Evolutionary conservation across 1,140 invertebrate species (phyloP).

Genomic region (Agrilus planipennis): DNA sequence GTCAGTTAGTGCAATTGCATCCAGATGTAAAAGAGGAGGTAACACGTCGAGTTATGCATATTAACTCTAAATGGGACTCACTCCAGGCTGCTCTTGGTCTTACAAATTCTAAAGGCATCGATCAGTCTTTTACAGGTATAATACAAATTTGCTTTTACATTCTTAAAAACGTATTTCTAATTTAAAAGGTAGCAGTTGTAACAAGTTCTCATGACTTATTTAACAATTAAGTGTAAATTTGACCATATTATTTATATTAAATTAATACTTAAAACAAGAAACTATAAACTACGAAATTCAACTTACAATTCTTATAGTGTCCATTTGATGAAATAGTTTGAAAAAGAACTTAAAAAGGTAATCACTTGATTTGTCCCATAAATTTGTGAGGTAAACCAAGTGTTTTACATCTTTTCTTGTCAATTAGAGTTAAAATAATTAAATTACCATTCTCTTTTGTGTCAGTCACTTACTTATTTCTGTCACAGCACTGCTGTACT

Average conservation of each 20-base stretch:
- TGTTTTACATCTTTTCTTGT: too few species aligned
- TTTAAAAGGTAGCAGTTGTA: background rate
- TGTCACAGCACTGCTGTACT: too few species aligned
- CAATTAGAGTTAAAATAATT: too few species aligned
- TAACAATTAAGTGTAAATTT: background rate
- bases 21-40: slow-evolving; percentile 67
- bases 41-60: slow-evolving; percentile 50
- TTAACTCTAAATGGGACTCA: slow-evolving; percentile 65
- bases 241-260: background rate
- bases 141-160: background rate
- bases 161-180: background rate
- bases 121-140: slow-evolving; percentile 12
- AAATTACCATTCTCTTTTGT: too few species aligned
- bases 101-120: slow-evolving; percentile 22
- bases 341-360: too few species aligned
- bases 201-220: background rate
- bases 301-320: too few species aligned
- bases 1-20: slow-evolving; percentile 53
- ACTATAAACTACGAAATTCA: too few species aligned
- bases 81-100: slow-evolving; percentile 23
- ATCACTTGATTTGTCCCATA: too few species aligned
- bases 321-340: too few species aligned
- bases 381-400: too few species aligned
- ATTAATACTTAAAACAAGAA: background rate
- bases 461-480: too few species aligned